Evolutionary conservation across 2,113 vertebrate species (phyloP).

Genomic region (Lepidothrix coronata): DNA sequence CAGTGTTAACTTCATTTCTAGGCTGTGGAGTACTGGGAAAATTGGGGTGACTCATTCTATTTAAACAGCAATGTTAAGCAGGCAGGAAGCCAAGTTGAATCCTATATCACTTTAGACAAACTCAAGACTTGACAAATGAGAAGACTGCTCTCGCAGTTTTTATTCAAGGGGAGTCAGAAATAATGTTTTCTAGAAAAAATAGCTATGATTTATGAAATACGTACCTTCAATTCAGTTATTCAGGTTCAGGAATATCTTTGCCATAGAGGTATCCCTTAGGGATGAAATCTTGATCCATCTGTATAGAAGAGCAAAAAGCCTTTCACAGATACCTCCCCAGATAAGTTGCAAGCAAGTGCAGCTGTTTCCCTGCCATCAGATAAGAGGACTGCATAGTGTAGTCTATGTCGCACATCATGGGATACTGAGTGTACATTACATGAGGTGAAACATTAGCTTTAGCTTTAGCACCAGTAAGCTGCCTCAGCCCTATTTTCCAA

Average conservation of each 20-base stretch:
- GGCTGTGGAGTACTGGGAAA: background rate
- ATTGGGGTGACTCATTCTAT: background rate
- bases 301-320: background rate
- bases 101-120: background rate
- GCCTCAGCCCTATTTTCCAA: background rate
- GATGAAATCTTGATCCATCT: background rate
- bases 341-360: background rate
- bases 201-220: background rate
- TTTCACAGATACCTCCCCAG: background rate
- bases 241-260: background rate
- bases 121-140: background rate
- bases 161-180: background rate
- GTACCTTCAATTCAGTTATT: background rate
- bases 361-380: background rate
- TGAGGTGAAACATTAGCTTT: background rate
- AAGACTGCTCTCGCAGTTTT: background rate
- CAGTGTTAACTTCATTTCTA: background rate
- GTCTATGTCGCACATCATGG: fast-evolving
- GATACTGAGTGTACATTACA: background rate
- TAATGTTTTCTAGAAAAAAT: background rate
- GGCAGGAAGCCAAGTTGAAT: background rate
- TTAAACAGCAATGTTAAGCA: background rate
- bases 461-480: background rate
- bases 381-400: background rate
- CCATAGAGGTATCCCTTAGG: background rate